These are phyloP conservation scores for Brachypalpus laphriformis DNA, from an alignment of 2,888 invertebrate species.

Conservation along the genomic window DNA sequence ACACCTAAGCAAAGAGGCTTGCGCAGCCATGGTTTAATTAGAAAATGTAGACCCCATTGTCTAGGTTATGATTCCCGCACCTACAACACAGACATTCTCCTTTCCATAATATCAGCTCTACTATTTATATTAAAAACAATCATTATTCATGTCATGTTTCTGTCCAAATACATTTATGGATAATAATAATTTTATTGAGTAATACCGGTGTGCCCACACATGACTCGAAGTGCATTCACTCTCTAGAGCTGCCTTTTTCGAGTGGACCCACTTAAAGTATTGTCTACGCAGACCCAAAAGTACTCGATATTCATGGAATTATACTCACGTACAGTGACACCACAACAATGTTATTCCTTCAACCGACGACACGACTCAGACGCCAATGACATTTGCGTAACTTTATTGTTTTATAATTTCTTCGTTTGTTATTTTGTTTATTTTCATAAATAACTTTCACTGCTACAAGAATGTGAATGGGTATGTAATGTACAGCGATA, in stretches of 20 bases:
- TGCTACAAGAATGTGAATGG: not conserved
- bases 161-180: not conserved
- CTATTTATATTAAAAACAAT: not conserved
- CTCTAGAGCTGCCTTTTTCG: not conserved
- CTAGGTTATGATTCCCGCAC: not conserved
- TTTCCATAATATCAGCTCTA: not conserved
- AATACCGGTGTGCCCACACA: slow-evolving; percentile 9
- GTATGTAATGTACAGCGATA: not conserved
- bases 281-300: not conserved
- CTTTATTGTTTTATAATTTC: slow-evolving; percentile 50
- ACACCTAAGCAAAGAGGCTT: too few relatives aligned
- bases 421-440: slow-evolving; percentile 1
- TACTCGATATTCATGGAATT: slow-evolving; percentile 4
- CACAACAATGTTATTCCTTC: not conserved
- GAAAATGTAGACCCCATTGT: not conserved
- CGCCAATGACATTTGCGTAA: slow-evolving; percentile 47
- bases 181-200: slow-evolving; percentile 10
- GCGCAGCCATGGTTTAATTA: too few relatives aligned
- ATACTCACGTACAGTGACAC: slow-evolving; percentile 39
- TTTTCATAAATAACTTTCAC: slow-evolving; percentile 47
- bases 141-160: slow-evolving; percentile 21
- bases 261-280: slow-evolving; percentile 12
- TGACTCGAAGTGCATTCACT: slow-evolving; percentile 13
- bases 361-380: too few relatives aligned
- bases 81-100: not conserved